Conservation (phyloP, 2,113 vertebrate genomes). For the Eurypyga helias region DNA sequence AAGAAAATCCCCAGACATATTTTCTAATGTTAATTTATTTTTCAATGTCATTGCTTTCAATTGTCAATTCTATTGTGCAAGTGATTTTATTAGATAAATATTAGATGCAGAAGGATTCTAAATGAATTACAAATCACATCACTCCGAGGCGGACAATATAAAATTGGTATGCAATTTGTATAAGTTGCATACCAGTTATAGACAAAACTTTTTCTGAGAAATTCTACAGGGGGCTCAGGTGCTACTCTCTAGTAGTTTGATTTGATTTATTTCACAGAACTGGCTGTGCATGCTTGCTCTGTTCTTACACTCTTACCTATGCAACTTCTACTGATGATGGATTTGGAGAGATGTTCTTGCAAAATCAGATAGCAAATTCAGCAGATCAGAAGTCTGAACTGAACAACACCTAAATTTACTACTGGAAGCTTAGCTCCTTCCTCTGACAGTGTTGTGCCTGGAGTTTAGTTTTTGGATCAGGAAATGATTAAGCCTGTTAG, state of each 20-base stretch:
- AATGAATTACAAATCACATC: slow-evolving; percentile 48
- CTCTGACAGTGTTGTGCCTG: rapidly evolving
- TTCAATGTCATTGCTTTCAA: slow-evolving; percentile 46
- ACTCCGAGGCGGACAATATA: background rate
- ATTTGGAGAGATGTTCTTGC: background rate
- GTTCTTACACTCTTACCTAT: background rate
- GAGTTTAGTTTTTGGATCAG: background rate
- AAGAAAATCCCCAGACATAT: slow-evolving; percentile 6
- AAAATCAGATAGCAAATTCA: background rate
- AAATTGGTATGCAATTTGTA: background rate
- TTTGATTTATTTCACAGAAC: background rate
- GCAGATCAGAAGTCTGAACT: background rate
- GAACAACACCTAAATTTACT: background rate
- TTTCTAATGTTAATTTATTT: slow-evolving; percentile 54
- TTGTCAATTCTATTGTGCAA: slow-evolving; percentile 49
- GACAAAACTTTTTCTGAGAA: background rate
- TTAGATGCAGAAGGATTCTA: slow-evolving; percentile 29
- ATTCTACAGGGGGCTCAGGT: background rate
- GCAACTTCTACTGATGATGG: background rate
- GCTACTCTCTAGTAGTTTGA: background rate
- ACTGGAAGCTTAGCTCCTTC: background rate
- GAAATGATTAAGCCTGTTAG: background rate
- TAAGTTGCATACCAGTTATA: background rate
- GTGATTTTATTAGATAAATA: slow-evolving; percentile 58
- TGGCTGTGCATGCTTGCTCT: background rate